phyloP scores from a whole-genome alignment of 2,113 vertebrate genomes.

The Gulo gulo region DNA sequence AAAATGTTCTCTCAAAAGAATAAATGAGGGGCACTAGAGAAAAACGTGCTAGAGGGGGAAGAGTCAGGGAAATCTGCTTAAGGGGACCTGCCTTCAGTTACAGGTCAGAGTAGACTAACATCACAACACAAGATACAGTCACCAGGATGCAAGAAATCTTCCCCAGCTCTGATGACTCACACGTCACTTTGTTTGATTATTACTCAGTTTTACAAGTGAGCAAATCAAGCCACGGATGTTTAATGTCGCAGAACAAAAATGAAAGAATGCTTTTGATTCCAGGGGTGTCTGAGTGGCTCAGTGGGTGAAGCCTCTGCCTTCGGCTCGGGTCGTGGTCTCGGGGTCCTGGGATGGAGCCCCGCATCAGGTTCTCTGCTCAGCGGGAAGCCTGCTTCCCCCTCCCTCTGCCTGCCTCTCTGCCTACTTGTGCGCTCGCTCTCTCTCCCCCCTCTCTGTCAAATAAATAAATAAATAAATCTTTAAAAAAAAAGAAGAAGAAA shows the following conservation, averaged over 20 bases:
- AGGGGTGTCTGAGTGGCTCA: background rate
- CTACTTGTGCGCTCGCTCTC: no score
- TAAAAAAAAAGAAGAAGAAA: background rate
- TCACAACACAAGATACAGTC: background rate
- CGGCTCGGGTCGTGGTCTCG: no score
- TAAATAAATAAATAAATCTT: no score
- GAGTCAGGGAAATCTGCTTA: no score
- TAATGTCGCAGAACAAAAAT: background rate
- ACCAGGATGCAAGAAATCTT: fast-evolving
- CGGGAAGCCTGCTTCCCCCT: no score
- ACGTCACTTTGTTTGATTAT: background rate
- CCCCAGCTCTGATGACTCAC: background rate
- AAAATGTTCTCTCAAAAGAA: background rate
- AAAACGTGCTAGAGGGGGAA: background rate
- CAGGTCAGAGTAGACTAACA: no score
- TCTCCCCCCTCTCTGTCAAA: no score
- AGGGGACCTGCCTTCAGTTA: background rate
- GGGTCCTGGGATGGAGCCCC: no score
- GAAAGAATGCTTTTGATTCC: background rate
- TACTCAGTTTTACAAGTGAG: background rate
- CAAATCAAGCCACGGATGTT: background rate
- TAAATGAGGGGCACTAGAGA: background rate
- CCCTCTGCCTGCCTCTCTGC: no score
- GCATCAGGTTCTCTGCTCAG: no score
- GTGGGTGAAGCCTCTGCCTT: no score